These are phyloP conservation scores for Stenichneumon culpator DNA, from an alignment of 2,888 invertebrate species.

Conservation along the genomic window DNA sequence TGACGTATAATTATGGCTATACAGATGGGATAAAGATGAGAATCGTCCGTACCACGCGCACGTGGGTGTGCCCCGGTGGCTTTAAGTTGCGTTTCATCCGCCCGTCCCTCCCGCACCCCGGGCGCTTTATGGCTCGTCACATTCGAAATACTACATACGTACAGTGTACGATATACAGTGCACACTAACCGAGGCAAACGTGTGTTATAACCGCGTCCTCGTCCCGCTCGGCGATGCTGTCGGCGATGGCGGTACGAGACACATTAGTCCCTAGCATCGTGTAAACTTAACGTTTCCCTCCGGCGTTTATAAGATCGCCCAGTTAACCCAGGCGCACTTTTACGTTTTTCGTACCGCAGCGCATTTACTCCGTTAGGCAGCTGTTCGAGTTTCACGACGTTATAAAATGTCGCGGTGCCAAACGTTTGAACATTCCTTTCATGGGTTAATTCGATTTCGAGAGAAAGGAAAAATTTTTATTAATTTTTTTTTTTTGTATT, in stretches of 20 bases:
- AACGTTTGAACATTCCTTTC: neutral
- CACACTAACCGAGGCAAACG: neutral
- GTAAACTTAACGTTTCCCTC: constrained; percentile 46
- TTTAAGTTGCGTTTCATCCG: constrained; percentile 17
- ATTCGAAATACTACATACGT: constrained; percentile 7
- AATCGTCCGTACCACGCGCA: constrained; percentile 24
- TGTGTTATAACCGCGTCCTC: neutral
- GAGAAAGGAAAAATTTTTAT: neutral
- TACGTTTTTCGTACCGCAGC: constrained; percentile 3
- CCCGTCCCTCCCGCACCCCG: neutral
- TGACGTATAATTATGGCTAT: constrained; percentile 15
- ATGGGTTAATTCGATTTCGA: neutral
- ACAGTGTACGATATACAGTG: neutral
- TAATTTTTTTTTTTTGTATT: neutral
- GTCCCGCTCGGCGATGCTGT: constrained; percentile 14
- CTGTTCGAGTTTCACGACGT: constrained; percentile 9
- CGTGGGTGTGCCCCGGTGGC: constrained; percentile 47
- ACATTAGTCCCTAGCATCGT: constrained; percentile 22
- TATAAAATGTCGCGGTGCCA: neutral
- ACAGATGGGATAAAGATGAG: constrained; percentile 23
- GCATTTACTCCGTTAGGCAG: constrained; percentile 30
- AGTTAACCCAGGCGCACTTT: neutral
- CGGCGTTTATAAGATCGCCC: constrained; percentile 34
- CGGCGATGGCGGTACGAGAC: constrained; percentile 44
- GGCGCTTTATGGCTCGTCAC: neutral